Percentiles rank a stretch among this genome's conserved stretches.
These are phyloP conservation scores for Cromileptes altivelis DNA, from an alignment of 2,113 vertebrate species.

Conservation along the genomic window DNA sequence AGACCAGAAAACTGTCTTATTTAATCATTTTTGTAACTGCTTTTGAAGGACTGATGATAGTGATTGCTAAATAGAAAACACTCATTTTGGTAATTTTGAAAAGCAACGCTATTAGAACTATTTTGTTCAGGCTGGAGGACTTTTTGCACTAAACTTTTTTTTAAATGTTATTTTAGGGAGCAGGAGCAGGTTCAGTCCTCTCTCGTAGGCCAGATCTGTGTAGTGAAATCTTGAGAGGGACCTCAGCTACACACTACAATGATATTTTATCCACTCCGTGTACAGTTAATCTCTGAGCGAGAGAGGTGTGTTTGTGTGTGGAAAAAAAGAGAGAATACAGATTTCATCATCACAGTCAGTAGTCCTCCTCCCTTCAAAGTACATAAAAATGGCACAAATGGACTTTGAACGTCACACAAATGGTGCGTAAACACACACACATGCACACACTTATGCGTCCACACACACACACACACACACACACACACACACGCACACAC, in stretches of 20 bases:
- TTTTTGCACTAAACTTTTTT: neutral
- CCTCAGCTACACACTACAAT: too few species aligned
- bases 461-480: neutral
- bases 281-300: neutral
- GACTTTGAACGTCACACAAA: slow-evolving; percentile 27
- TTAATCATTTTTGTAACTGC: too few species aligned
- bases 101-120: too few species aligned
- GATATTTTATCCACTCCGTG: too few species aligned
- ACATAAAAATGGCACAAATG: slow-evolving; percentile 18
- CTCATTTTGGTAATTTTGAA: too few species aligned
- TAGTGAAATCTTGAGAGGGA: neutral
- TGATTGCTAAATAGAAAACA: too few species aligned
- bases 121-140: too few species aligned
- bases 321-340: neutral
- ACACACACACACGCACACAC: too few species aligned
- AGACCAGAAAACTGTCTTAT: too few species aligned
- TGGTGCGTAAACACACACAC: too few species aligned
- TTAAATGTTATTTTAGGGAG: neutral
- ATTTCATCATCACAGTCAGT: slow-evolving; percentile 1
- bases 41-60: too few species aligned
- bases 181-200: neutral
- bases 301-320: neutral
- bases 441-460: too few species aligned
- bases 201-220: neutral
- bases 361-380: slow-evolving; percentile 1